These are phyloP conservation scores for Sphaerophoria taeniata DNA, from an alignment of 2,888 invertebrate genomes.

Conservation along the genomic window DNA sequence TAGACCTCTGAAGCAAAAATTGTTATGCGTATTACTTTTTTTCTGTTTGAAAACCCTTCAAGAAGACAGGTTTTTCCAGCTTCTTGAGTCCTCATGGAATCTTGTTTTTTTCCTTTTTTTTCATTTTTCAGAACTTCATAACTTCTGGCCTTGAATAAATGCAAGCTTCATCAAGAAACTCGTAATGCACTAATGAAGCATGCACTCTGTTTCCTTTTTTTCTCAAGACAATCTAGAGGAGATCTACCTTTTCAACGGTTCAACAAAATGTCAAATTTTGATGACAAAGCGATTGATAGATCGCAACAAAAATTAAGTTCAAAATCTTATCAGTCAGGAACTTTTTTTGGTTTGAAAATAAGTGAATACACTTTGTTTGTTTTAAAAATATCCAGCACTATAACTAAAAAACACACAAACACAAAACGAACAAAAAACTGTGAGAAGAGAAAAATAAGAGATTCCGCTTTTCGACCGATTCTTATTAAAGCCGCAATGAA, in stretches of 20 bases:
- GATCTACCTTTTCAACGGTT: neutral
- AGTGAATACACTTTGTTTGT: constrained; percentile 17
- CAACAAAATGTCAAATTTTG: constrained; percentile 9
- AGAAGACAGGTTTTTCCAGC: constrained; percentile 55
- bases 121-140: constrained; percentile 16
- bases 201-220: neutral
- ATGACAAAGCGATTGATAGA: neutral
- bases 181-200: neutral
- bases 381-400: neutral
- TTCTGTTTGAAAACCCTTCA: constrained; percentile 19
- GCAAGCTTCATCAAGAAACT: neutral
- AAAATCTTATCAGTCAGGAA: constrained; percentile 1
- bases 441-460: constrained; percentile 7
- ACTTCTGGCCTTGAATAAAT: neutral
- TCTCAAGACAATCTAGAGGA: neutral
- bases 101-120: constrained; percentile 41
- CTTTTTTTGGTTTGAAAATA: neutral
- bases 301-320: neutral
- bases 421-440: neutral
- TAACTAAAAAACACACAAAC: neutral
- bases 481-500: constrained; percentile 70
- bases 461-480: constrained; percentile 67
- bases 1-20: constrained; percentile 5
- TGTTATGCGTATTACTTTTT: constrained; percentile 16
- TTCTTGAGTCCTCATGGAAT: constrained; percentile 28